phyloP scores from a whole-genome alignment of 2,113 vertebrate genomes.

The Leucopsar rothschildi region DNA sequence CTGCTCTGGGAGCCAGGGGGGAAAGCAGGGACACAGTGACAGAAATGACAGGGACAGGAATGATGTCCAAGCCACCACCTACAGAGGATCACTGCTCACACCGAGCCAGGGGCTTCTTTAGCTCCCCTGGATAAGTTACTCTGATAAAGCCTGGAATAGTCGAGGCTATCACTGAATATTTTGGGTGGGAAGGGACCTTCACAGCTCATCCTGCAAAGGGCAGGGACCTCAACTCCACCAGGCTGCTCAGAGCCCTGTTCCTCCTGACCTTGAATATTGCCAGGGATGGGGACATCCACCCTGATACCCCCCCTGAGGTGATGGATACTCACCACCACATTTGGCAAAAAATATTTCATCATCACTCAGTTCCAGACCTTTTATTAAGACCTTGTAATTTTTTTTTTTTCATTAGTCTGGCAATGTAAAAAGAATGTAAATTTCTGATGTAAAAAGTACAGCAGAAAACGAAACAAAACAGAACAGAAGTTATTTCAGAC shows the following conservation, averaged over 20 bases:
- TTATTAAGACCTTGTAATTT: neutral
- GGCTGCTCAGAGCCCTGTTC: neutral
- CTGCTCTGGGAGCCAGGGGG: neutral
- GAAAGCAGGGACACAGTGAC: fast-evolving
- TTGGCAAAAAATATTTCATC: neutral
- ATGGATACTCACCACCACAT: neutral
- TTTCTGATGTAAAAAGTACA: neutral
- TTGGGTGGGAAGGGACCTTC: neutral
- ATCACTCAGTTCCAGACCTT: neutral
- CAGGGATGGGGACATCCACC: neutral
- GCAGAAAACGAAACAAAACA: neutral
- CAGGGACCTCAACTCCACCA: neutral
- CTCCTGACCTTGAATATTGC: neutral
- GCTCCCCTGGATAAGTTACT: neutral
- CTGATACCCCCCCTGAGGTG: too few species aligned
- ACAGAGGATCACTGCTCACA: fast-evolving
- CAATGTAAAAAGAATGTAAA: neutral
- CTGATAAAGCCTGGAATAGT: neutral
- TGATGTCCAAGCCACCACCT: neutral
- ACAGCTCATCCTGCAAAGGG: neutral
- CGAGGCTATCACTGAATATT: neutral
- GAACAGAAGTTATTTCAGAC: neutral
- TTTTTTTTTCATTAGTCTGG: neutral
- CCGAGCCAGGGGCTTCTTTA: neutral
- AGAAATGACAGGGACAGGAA: neutral